Evolutionary conservation across 2,113 vertebrate genomes (phyloP).

Genomic region (human): GRCh38 chr6:152888001-152888500

Average conservation of each 20-base stretch:
- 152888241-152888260: background rate
- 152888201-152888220: background rate
- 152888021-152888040: constrained; percentile 38
- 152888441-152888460: background rate
- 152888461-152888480: background rate
- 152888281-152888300: background rate
- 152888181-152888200: background rate
- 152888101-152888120: constrained; percentile 25
- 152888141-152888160: background rate
- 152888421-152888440: background rate
- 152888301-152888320: background rate
- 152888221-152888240: background rate
- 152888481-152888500: background rate
- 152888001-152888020: background rate
- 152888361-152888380: constrained; percentile 44
- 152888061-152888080: constrained; percentile 50
- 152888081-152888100: constrained; percentile 21
- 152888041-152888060: background rate
- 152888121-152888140: constrained; percentile 22
- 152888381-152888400: constrained; percentile 1
- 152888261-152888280: background rate
- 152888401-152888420: rapidly evolving
- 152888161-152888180: background rate
- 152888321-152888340: background rate
- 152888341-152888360: background rate